Base-by-base conservation (phyloP, 2,888 invertebrate species). In the Pyralis farinalis region DNA sequence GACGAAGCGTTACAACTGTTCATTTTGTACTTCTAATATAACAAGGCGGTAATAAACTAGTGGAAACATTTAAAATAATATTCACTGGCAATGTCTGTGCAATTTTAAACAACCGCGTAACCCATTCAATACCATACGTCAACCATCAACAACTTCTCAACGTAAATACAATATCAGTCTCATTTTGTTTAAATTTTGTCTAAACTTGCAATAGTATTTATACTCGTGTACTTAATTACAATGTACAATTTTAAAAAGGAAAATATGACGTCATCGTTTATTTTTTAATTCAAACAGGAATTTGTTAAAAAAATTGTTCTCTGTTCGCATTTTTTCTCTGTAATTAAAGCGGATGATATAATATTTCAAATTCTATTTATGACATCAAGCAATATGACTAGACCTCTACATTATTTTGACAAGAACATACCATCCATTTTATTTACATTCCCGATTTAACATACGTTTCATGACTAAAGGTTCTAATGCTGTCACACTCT, bases 101-200 rank as follows among this genome's bases (percentile, higher is more conserved):
- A 37, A 39, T 32, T 27, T 36, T 37, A 39, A 43, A 46, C 43
- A 43, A 47, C 28, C 20, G 10, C 33, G 7, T 32, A 39, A 40
- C 40, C 32, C 49, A 46, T 47, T 52, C 54, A 55, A 50, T 49
- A 52, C 44, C 55, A 62, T 63, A 63, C 60, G 49, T 61, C 46
- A 63, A 58, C 34, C 51, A 42, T 51, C 49, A 58, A 60, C 52
- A 54, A 58, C 55, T 52, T 49, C 51, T 62, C 61, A 71, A 73
- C 61, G 63, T 72, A 71, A 78, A 77, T 73, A 79, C 75, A 70
- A 67, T 65, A 67, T 81, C 83, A 83, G 82, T 83, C 83, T 83
- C 80, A 75, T 76, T 52, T 63, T 54, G 48, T 63, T 66, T 65
- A 63, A 63, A 63, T 61, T 64, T 66, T 56, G 55, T 60, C 58